phyloP scores from a whole-genome alignment of 1,140 invertebrate species.

The Aphelinus certus region DNA sequence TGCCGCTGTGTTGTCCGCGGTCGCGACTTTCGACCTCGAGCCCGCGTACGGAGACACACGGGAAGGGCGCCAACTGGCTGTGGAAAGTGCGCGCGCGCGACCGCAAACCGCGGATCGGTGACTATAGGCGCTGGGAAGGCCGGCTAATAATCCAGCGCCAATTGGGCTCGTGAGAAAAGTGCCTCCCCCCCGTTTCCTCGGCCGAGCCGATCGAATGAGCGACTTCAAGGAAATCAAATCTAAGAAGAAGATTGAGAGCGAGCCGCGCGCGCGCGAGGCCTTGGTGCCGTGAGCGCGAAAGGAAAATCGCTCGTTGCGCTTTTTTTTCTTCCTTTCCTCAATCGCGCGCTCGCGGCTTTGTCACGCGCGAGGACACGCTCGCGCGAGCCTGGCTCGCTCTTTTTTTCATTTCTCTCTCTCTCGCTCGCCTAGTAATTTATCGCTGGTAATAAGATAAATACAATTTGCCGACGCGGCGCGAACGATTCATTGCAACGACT shows the following conservation, averaged over 20 bases:
- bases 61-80: not conserved
- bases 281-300: constrained; percentile 12
- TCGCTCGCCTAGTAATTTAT: constrained; percentile 24
- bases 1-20: not conserved
- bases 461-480: not conserved
- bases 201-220: constrained; percentile 19
- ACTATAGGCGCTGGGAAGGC: too few relatives aligned
- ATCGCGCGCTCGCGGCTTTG: not conserved
- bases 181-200: constrained; percentile 13
- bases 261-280: not conserved
- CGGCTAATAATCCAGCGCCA: too few relatives aligned
- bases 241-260: constrained; percentile 33
- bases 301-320: constrained; percentile 17
- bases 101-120: too few relatives aligned
- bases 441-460: constrained; percentile 11
- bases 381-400: constrained; percentile 2
- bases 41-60: not conserved
- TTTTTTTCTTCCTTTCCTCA: constrained; percentile 1
- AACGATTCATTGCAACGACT: constrained; percentile 1
- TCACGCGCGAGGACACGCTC: not conserved
- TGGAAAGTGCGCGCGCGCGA: too few relatives aligned
- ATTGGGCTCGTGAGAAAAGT: constrained; percentile 27
- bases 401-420: not conserved
- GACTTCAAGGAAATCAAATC: constrained; percentile 39
- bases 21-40: not conserved